Conservation (phyloP, 1,140 invertebrate genomes). For the Lasioglossum albipes region DNA sequence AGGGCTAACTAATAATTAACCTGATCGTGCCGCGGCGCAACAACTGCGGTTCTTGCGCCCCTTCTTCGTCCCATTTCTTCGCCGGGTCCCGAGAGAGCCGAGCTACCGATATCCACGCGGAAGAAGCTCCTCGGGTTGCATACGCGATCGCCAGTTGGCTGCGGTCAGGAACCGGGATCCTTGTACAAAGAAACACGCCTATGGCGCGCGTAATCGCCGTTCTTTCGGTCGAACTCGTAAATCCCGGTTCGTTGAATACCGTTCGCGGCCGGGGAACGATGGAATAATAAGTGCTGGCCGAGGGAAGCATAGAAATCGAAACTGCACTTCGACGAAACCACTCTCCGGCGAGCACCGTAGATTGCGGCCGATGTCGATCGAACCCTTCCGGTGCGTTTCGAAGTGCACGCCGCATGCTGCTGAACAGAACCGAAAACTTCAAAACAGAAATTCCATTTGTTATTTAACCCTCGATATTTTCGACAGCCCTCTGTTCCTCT, state of each 20-base stretch:
- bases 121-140: not conserved
- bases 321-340: conserved; percentile 58
- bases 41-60: conserved; percentile 10
- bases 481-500: too few species aligned
- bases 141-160: not conserved
- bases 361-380: conserved; percentile 24
- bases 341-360: conserved; percentile 29
- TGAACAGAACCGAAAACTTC: too few species aligned
- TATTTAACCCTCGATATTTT: too few species aligned
- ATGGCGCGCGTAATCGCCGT: conserved; percentile 63
- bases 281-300: conserved; percentile 60
- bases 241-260: conserved; percentile 65
- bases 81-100: not conserved
- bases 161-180: not conserved
- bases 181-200: conserved; percentile 59
- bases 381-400: not conserved
- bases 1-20: conserved; percentile 36
- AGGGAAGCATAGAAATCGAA: conserved; percentile 67
- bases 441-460: too few species aligned
- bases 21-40: not conserved
- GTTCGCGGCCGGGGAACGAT: conserved; percentile 55
- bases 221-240: conserved; percentile 68
- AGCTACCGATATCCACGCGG: not conserved
- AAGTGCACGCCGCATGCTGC: not conserved
- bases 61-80: not conserved